These are phyloP conservation scores for Phalacrocorax brasilianus DNA, from an alignment of 2,113 vertebrate species.

Conservation along the genomic window DNA sequence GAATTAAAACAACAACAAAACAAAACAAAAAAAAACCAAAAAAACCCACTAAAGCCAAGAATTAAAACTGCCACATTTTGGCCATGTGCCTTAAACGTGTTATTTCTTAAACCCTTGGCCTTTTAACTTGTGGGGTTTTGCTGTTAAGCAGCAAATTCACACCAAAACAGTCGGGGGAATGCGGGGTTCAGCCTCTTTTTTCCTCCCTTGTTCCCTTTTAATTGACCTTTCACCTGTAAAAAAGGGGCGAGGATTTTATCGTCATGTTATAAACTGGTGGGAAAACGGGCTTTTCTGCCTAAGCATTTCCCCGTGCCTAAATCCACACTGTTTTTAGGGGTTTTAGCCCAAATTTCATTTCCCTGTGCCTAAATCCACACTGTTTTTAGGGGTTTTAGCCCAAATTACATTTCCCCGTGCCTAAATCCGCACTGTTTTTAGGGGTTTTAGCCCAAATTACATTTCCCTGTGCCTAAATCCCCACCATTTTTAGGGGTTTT, in stretches of 20 bases:
- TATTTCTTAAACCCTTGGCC: neutral
- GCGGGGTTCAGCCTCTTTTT: fast-evolving
- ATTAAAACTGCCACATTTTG: neutral
- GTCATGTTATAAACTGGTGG: neutral
- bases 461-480: no score
- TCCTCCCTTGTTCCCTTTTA: neutral
- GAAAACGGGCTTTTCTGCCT: neutral
- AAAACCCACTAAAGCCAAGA: neutral
- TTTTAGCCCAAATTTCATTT: no score
- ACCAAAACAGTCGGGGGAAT: neutral
- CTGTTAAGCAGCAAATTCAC: neutral
- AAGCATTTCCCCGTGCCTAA: neutral
- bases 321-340: no score
- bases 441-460: no score
- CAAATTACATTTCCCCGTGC: no score
- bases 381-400: no score
- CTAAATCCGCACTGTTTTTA: no score
- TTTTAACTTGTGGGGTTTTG: neutral
- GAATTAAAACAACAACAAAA: neutral
- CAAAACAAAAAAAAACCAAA: no score
- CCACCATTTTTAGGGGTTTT: no score
- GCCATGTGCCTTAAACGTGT: neutral
- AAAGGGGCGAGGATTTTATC: neutral
- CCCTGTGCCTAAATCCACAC: no score
- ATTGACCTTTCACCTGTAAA: neutral